Evolutionary conservation across 1,140 invertebrate species (phyloP).

Genomic region (Aphaenogaster floridana): DNA sequence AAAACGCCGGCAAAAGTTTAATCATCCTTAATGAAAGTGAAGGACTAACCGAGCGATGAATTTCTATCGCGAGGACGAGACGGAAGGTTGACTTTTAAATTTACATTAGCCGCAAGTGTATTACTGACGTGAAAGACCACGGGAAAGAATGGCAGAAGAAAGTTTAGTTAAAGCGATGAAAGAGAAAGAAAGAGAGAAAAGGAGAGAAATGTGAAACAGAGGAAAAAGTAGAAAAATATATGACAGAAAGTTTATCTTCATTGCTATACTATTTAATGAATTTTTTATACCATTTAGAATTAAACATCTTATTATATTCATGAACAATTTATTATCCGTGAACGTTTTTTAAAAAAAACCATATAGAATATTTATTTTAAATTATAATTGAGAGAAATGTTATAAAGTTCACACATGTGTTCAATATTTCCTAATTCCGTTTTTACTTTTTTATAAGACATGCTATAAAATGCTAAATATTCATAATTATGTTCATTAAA

Average conservation of each 20-base stretch:
- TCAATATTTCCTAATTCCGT: not conserved
- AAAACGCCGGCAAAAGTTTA: slow-evolving; percentile 43
- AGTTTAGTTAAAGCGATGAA: slow-evolving; percentile 53
- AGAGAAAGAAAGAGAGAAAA: not conserved
- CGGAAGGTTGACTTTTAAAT: slow-evolving; percentile 58
- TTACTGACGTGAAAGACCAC: slow-evolving; percentile 53
- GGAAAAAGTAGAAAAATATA: slow-evolving; percentile 30
- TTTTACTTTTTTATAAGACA: slow-evolving; percentile 8
- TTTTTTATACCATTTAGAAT: slow-evolving; percentile 3
- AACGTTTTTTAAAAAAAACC: not conserved
- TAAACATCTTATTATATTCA: slow-evolving; percentile 5
- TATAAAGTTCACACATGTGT: not conserved
- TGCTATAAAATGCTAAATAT: not conserved
- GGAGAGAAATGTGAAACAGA: slow-evolving; percentile 49
- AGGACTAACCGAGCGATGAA: slow-evolving; percentile 64
- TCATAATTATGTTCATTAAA: not conserved
- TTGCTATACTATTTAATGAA: slow-evolving; percentile 45
- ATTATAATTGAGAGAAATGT: not conserved
- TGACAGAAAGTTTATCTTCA: slow-evolving; percentile 64
- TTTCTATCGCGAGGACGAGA: slow-evolving; percentile 65
- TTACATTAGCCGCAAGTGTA: slow-evolving; percentile 72
- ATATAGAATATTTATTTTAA: slow-evolving; percentile 1
- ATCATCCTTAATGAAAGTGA: slow-evolving; percentile 62
- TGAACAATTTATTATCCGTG: not conserved
- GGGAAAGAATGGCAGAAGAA: slow-evolving; percentile 59